Conservation (phyloP, 2,888 invertebrate species). For the Hipparchia sbordonii region DNA sequence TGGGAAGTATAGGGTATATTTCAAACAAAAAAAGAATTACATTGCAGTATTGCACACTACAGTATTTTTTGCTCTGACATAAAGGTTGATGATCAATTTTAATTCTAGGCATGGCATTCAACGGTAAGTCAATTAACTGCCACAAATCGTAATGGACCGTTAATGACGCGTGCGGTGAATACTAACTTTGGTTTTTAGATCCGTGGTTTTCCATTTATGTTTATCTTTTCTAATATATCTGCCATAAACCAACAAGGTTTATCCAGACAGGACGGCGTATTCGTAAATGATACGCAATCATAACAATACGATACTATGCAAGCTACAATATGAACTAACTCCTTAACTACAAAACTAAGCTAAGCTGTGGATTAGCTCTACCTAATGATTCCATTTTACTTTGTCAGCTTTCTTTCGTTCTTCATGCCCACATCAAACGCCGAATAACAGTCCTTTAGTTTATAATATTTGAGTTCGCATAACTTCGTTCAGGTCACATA, state of each 20-base stretch:
- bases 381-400: too few relatives aligned
- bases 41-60: neutral
- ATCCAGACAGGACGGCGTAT: neutral
- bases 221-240: conserved; percentile 7
- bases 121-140: conserved; percentile 75
- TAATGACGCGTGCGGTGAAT: conserved; percentile 69
- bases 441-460: too few relatives aligned
- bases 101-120: conserved; percentile 70
- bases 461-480: too few relatives aligned
- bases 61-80: conserved; percentile 15
- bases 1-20: too few relatives aligned
- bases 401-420: too few relatives aligned
- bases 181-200: conserved; percentile 45
- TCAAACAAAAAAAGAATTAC: too few relatives aligned
- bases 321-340: too few relatives aligned
- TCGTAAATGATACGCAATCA: neutral
- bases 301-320: too few relatives aligned
- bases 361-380: too few relatives aligned
- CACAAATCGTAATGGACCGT: conserved; percentile 75
- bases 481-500: too few relatives aligned
- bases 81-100: conserved; percentile 54
- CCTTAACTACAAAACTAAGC: too few relatives aligned
- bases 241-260: neutral
- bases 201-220: conserved; percentile 1
- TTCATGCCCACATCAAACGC: too few relatives aligned